phyloP scores from a whole-genome alignment of 2,888 invertebrate species.

The Halocaridina rubra region DNA sequence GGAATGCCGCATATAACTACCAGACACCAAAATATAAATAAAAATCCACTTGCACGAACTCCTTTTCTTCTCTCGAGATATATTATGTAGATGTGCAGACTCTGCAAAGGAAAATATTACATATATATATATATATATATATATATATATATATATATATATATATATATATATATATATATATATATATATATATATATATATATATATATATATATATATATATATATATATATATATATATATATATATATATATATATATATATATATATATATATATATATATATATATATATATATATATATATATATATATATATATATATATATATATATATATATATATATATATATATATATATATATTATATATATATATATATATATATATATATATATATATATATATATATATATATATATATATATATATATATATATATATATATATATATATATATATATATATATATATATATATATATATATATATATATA shows the following conservation, averaged over 20 bases:
- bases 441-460: not conserved
- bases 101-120: not conserved
- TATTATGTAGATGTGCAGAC: constrained; percentile 5
- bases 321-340: not conserved
- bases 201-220: not conserved
- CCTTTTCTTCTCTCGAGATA: constrained; percentile 74
- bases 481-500: not conserved
- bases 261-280: not conserved
- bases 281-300: not conserved
- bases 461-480: not conserved
- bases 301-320: not conserved
- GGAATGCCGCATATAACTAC: constrained; percentile 79
- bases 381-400: not conserved
- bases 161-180: too few relatives aligned
- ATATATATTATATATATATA: not conserved
- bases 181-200: not conserved
- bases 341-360: not conserved
- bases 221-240: not conserved
- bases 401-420: not conserved
- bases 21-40: constrained; percentile 92
- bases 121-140: not conserved
- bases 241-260: not conserved
- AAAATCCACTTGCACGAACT: constrained; percentile 86
- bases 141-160: not conserved
- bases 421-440: not conserved